Evolutionary conservation across 2,888 invertebrate species (phyloP).

Genomic region (Nemurella pictetii): DNA sequence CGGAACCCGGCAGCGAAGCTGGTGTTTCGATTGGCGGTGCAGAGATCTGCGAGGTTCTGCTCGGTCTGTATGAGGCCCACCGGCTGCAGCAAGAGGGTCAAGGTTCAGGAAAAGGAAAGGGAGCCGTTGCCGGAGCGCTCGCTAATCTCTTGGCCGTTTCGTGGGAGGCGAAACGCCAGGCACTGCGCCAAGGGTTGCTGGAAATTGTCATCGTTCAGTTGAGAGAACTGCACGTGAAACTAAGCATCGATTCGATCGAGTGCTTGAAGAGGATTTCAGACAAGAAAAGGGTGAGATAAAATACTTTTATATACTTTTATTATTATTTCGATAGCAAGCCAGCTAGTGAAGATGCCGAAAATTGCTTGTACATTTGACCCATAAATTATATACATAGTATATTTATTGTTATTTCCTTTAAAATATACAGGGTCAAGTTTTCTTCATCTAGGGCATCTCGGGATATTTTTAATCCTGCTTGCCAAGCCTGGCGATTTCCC

Average conservation of each 20-base stretch:
- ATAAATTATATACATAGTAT: too few species aligned
- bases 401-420: too few species aligned
- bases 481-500: too few species aligned
- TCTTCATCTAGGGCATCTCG: too few species aligned
- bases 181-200: slow-evolving; percentile 52
- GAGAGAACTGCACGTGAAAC: slow-evolving; percentile 54
- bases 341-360: too few species aligned
- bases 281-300: slow-evolving; percentile 51
- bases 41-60: slow-evolving; percentile 54
- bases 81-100: slow-evolving; percentile 42
- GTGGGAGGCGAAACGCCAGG: slow-evolving; percentile 54
- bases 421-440: too few species aligned
- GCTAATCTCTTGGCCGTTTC: slow-evolving; percentile 56
- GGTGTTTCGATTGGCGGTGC: slow-evolving; percentile 48
- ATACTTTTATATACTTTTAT: not conserved
- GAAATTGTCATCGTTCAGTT: slow-evolving; percentile 52
- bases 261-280: slow-evolving; percentile 52
- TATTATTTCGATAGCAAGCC: too few species aligned
- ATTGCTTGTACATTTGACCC: too few species aligned
- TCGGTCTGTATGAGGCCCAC: slow-evolving; percentile 54
- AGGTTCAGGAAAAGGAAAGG: slow-evolving; percentile 49
- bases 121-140: slow-evolving; percentile 52
- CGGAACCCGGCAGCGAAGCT: not conserved
- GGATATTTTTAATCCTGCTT: too few species aligned
- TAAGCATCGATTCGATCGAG: slow-evolving; percentile 57